Conservation (phyloP, 2,797 vertebrate genomes). For the Catamblyrhynchus diadema region DNA sequence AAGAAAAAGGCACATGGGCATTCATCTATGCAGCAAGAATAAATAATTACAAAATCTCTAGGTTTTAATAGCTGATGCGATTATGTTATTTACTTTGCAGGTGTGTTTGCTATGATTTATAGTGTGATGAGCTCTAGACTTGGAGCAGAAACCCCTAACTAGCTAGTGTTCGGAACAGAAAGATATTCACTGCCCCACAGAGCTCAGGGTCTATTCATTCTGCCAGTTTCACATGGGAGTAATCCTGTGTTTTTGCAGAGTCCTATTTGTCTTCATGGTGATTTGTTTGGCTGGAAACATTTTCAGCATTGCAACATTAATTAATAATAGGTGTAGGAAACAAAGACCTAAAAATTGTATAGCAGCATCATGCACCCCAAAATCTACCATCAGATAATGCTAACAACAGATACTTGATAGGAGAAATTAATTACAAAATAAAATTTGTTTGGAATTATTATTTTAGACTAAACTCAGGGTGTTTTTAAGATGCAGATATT, state of each 20-base stretch:
- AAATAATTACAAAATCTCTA: neutral
- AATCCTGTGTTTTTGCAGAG: neutral
- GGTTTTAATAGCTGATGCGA: conserved; percentile 20
- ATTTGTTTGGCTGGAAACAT: neutral
- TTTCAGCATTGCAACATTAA: neutral
- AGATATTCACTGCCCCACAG: neutral
- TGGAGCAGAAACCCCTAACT: neutral
- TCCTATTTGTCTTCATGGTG: neutral
- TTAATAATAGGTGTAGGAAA: neutral
- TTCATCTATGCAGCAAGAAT: neutral
- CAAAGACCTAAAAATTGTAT: neutral
- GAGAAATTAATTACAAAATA: neutral
- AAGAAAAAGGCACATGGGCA: neutral
- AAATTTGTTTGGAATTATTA: neutral
- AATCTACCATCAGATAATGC: neutral
- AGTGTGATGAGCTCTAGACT: conserved; percentile 26
- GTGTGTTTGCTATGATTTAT: conserved; percentile 45
- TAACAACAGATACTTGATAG: neutral
- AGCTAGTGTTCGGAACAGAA: neutral
- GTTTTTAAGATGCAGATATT: neutral
- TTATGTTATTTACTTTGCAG: conserved; percentile 48
- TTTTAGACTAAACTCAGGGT: rapidly evolving
- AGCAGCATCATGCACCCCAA: neutral
- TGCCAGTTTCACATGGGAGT: neutral
- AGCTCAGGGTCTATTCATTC: neutral